Evolutionary conservation across 2,113 vertebrate species (phyloP), one percentile per base, ranked within the genome.

Genomic region (Galeopterus variegatus): DNA sequence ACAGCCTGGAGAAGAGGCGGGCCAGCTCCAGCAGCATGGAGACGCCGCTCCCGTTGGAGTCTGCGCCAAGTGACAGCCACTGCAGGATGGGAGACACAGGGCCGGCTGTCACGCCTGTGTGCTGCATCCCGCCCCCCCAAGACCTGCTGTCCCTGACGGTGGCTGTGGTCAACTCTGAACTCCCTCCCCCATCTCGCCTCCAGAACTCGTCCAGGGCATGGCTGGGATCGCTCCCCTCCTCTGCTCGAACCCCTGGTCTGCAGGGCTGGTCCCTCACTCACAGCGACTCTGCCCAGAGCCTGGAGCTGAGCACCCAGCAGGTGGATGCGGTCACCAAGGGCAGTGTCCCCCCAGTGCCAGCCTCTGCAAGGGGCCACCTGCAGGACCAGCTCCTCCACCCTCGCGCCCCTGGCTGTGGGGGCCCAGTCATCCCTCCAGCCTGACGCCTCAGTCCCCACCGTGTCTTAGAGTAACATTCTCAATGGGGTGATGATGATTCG

Each of bases 21-120:
- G 99, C 99, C 36, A 99, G 99, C 97, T 99, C 99, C 76, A 99
- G 98, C 8, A 99, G 98, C 97, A 99, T 99, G 0, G 99, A 99
- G 75, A 99, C 98, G 0, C 99, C 99, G 0, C 99, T 99, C 13
- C 99, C 99, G 0, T 99, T 99, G 23, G 99, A 99, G 98, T 99
- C 99, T 0, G 99, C 99, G 0, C 99, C 99, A 0, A 99, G 99
- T 0, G 99, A 99, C 96, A 99, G 98, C 99, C 99, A 99, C 99
- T 99, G 98, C 3, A 88, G 93, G 10, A 8, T 1, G 1, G 18
- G 41, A 0, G 24, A n/a, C 45, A 95, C 36, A 15, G 4, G 28
- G 73, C 45, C 1, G 1, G 41, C 41, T 41, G 41, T 41, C 41
- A 41, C 41, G 41, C 41, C 41, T 41, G 41, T 41, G 41, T 41